Evolutionary conservation across 53 echinoderm and acorn worm species (phyloP), one percentile per base, ranked within the genome.

Genomic region (Henricia sp.): DNA sequence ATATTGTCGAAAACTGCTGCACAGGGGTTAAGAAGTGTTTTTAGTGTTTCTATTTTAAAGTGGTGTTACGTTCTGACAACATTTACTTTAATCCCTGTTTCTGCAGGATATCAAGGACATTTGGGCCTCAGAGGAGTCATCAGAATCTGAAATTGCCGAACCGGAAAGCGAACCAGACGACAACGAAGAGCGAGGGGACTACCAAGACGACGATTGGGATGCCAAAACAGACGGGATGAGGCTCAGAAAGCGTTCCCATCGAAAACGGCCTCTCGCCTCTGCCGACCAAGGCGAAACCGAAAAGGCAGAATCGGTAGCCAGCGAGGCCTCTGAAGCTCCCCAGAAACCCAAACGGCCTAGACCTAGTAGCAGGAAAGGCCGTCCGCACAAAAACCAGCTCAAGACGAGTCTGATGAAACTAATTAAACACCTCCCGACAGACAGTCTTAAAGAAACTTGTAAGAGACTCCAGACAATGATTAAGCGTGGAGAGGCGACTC

Each of bases 91-190:
- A 3, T 50, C 51, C 2, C 9, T 25, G 11, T 72, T n/a, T 29
- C n/a, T 30, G 33, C 86, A 86, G 86, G 76, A 55, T 52, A 74
- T 86, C 67, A 86, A 67, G 55, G 86, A 86, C 67, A 70, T 86
- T 17, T 86, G 86, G 86, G 86, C 76, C 43, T 86, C 86, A 26
- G 86, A 86, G 28, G 86, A 86, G 30, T 70, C 70, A 0, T 86
- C 72, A 27, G 72, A 72, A 28, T 72, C 72, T 54, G 72, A 58
- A 6, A 53, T 17, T 12, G 68, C 84, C 20, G 84, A 83, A 3
- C 38, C 69, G 25, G 84, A 83, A 13, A 67, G 67, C 16, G 75
- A 86, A 12, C n/a, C 52, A 6, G 80, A 46, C 12, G 70, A 43
- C 1, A 34, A 44, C 14, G 40, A 67, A 40, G 67, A 53, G 37